phyloP scores from a whole-genome alignment of 2,113 vertebrate species.

The Xyliphius kryptos region DNA sequence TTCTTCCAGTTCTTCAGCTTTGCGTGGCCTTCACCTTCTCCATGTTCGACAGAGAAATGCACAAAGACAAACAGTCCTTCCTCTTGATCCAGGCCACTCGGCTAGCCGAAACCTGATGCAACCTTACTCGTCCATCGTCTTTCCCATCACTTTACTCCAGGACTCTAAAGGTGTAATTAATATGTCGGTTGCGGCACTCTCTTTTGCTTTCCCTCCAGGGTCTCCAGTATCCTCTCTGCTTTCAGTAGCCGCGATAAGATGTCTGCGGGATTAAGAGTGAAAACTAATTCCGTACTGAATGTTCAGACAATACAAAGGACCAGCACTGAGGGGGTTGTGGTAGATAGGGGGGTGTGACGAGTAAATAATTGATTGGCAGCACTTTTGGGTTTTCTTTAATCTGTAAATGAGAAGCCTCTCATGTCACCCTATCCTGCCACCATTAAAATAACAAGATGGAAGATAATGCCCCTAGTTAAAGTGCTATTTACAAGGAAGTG shows the following conservation, averaged over 20 bases:
- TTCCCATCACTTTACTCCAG: no score
- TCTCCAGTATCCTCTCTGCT: slow-evolving; percentile 77
- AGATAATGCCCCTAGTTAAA: slow-evolving; percentile 61
- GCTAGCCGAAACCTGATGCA: background rate
- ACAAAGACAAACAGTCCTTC: slow-evolving; percentile 42
- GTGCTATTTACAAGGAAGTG: slow-evolving; percentile 50
- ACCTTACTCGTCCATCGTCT: background rate
- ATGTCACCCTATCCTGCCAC: slow-evolving; percentile 63
- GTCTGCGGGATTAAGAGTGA: slow-evolving; percentile 85
- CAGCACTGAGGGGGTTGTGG: slow-evolving; percentile 55
- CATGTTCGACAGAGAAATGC: slow-evolving; percentile 39
- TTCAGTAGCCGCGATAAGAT: slow-evolving; percentile 78
- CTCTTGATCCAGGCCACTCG: background rate
- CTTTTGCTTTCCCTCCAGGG: slow-evolving; percentile 53
- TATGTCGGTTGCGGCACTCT: slow-evolving; percentile 46
- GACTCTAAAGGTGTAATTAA: slow-evolving; percentile 64
- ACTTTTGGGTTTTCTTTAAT: slow-evolving; percentile 78
- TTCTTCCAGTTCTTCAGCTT: slow-evolving; percentile 48
- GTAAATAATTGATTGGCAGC: slow-evolving; percentile 81
- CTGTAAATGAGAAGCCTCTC: slow-evolving; percentile 84
- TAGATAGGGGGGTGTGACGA: slow-evolving; percentile 35
- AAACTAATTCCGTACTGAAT: slow-evolving; percentile 80
- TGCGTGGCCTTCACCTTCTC: no score
- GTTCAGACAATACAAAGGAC: slow-evolving; percentile 70
- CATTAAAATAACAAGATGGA: slow-evolving; percentile 90